Base-by-base conservation (phyloP, 2,888 invertebrate species). In the Amblyjoppa fuscipennis region DNA sequence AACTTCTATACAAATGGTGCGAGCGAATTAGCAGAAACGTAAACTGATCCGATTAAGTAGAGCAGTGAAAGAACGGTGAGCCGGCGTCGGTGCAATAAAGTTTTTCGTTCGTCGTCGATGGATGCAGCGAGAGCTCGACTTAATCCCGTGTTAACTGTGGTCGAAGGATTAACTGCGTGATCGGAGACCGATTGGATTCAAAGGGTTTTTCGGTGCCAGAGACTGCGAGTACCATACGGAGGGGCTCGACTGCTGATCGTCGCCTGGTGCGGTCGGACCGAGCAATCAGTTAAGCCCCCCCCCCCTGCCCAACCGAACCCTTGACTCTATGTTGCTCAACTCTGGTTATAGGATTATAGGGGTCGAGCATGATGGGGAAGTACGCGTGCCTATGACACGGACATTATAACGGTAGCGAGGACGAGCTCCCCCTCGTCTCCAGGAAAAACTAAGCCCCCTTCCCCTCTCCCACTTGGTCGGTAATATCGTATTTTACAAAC, bases 321-420 rank as follows among this genome's bases (percentile, higher is more conserved):
- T 7, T 34, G 64, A 76, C 51, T 45, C 69, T 61, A 31, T 68
- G 75, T 81, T 87, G 81, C 81, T 87, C 80, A 81, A 80, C 78
- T 76, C 41, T n/a, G 56, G 41, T 80, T 41, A 38, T 69, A 78
- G 82, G 83, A 86, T 87, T 86, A 88, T 83, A 68, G 76, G 73
- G 84, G 71, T 85, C 80, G 41, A 51, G 31, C 25, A n/a, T 51
- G 56, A 59, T 73, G 86, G 87, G 88, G 69, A 87, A 87, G 64
- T 85, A 87, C 88, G 87, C 87, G 88, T 89, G 87, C 80, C 83
- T 51, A 28, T 74, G 56, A 28, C 64, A 20, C 64, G 51, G 59
- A 66, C 76, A 74, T 84, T 84, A 73, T 68, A 73, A 81, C 51
- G 66, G 80, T 66, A 64, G 41, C 11, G 11, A 64, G 25, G 31